Evolutionary conservation across 37 sponge, comb jelly and placozoan genomes (phyloP).

Genomic region (Tethya wilhelma): DNA sequence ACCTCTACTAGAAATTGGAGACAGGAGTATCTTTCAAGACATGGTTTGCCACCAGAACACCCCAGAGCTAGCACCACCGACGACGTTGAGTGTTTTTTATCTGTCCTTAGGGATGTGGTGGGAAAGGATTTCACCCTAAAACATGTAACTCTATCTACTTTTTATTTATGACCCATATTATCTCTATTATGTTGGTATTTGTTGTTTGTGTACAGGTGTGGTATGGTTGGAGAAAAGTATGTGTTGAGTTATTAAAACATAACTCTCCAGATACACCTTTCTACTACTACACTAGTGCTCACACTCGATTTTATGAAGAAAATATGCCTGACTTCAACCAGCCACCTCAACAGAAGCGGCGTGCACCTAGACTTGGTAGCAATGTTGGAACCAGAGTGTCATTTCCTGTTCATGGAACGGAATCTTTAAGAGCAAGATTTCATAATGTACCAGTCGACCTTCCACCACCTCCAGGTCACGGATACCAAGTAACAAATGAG

Average conservation of each 20-base stretch:
- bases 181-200: background rate
- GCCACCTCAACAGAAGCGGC: slow-evolving; percentile 1
- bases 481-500: background rate
- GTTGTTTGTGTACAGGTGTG: background rate
- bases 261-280: background rate
- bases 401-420: background rate
- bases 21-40: background rate
- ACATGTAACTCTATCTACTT: no score
- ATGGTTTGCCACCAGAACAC: slow-evolving; percentile 19
- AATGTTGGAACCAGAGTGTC: background rate
- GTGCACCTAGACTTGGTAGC: background rate
- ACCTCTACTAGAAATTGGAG: background rate
- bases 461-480: slow-evolving; percentile 11
- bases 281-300: slow-evolving; percentile 14
- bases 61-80: slow-evolving; percentile 48
- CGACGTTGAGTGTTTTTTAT: no score
- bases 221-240: slow-evolving; percentile 21
- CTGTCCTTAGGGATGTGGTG: slow-evolving; percentile 13
- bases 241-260: slow-evolving; percentile 1
- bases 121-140: slow-evolving; percentile 30
- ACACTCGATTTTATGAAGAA: slow-evolving; percentile 23
- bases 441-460: slow-evolving; percentile 24
- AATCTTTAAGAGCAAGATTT: background rate
- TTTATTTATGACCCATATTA: no score
- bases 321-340: background rate